Base-by-base conservation (phyloP, 2,888 invertebrate species). In the Sinodicranocentrus sp. region DNA sequence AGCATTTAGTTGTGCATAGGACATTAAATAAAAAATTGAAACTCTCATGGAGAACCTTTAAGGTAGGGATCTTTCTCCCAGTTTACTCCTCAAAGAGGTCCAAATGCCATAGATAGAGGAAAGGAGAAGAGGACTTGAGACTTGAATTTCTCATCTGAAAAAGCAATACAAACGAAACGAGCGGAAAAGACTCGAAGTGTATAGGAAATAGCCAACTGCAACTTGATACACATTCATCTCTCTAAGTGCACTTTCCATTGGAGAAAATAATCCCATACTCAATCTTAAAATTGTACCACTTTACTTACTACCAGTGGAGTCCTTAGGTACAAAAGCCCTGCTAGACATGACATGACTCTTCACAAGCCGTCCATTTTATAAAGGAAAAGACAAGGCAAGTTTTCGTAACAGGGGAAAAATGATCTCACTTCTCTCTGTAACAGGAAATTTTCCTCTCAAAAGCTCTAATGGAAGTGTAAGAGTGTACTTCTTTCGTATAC, bases 211-310 rank as follows among this genome's bases (percentile, higher is more conserved):
- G 21, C 39, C 39, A 13, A 39, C 39, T 39, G 39, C 39, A 8
- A n/a, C 52, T 23, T 48, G 44, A 65, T 65, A 26, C 68, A 39
- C 68, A 78, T 78, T 68, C 70, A 78, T 78, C 68, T 78, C 48
- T 26, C n/a, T 67, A 78, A 78, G 77, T 70, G 77, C 77, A 78
- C 77, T 78, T 78, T 78, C 25, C 48, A 59, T 57, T 28, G 59
- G 33, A 43, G 33, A 78, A 68, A 78, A 78, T 78, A 78, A 78
- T 78, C 77, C 77, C 28, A 70, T 78, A 43, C 44, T 48, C 28
- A 57, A 70, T 59, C 68, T 25, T 67, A 10, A 78, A 78, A 78
- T 70, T 78, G 44, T 43, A 59, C 77, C 44, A 70, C 65, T 78
- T n/a, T 43, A 33, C 73, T 39, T 57, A 48, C 48, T n/a, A 48